These are phyloP conservation scores for Pelvicachromis taeniatus DNA, from an alignment of 2,113 vertebrate genomes.

Conservation along the genomic window DNA sequence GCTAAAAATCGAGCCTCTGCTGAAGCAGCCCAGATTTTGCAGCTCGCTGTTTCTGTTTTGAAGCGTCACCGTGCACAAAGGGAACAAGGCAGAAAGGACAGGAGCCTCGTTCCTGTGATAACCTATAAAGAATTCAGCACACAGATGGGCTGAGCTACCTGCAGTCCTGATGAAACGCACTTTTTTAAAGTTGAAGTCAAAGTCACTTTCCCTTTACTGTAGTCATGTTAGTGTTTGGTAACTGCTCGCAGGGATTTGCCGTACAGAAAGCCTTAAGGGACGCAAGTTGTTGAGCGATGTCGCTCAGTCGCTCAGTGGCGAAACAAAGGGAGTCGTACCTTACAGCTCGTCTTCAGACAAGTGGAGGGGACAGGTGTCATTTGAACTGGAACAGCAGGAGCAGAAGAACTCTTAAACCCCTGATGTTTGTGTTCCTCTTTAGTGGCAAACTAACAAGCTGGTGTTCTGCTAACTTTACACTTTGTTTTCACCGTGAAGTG, in stretches of 20 bases:
- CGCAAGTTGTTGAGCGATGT: neutral
- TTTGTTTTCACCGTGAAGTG: neutral
- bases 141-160: conserved; percentile 21
- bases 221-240: neutral
- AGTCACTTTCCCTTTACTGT: neutral
- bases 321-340: neutral
- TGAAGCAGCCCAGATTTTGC: neutral
- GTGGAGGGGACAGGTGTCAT: neutral
- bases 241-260: neutral
- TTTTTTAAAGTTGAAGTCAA: neutral
- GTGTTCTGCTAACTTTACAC: neutral
- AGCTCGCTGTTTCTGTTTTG: neutral
- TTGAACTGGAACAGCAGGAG: neutral
- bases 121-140: conserved; percentile 37
- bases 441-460: neutral
- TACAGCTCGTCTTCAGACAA: neutral
- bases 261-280: neutral
- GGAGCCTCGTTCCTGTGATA: conserved; percentile 25
- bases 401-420: neutral
- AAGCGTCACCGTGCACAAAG: neutral
- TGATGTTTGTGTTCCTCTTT: neutral
- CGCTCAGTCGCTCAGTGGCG: neutral
- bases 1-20: neutral
- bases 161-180: conserved; percentile 8
- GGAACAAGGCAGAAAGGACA: neutral